phyloP scores from a whole-genome alignment of 2,888 invertebrate genomes.

The Yponomeuta plumbellus region DNA sequence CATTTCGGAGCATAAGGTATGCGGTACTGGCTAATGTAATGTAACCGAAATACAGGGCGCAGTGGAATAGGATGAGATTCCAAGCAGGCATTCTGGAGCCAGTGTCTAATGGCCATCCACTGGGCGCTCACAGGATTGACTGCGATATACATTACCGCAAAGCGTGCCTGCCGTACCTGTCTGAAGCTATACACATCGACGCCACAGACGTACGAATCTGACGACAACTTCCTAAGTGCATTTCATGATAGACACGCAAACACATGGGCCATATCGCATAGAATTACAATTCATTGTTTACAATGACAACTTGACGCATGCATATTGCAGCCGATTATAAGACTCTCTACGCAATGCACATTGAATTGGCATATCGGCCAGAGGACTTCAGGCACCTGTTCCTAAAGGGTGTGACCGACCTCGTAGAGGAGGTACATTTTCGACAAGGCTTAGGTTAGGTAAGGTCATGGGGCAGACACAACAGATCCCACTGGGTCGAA shows the following conservation, averaged over 20 bases:
- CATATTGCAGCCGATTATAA: too few species aligned
- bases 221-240: background rate
- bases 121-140: slow-evolving; percentile 20
- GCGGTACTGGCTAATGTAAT: slow-evolving; percentile 63
- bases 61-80: slow-evolving; percentile 55
- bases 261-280: too few species aligned
- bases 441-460: too few species aligned
- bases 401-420: too few species aligned
- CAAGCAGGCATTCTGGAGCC: slow-evolving; percentile 54
- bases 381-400: too few species aligned
- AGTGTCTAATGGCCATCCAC: slow-evolving; percentile 25
- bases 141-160: background rate
- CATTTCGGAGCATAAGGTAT: slow-evolving; percentile 44
- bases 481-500: too few species aligned
- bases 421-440: too few species aligned
- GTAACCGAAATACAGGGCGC: slow-evolving; percentile 53
- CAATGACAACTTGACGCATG: too few species aligned
- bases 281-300: too few species aligned
- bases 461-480: too few species aligned
- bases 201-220: slow-evolving; percentile 21
- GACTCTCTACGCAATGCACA: too few species aligned
- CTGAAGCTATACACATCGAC: slow-evolving; percentile 27
- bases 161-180: background rate
- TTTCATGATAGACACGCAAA: background rate
- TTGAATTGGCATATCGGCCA: too few species aligned